Evolutionary conservation across 2,888 invertebrate genomes (phyloP), one percentile per base, ranked within the genome.

Genomic region (Drosophila neutralis): DNA sequence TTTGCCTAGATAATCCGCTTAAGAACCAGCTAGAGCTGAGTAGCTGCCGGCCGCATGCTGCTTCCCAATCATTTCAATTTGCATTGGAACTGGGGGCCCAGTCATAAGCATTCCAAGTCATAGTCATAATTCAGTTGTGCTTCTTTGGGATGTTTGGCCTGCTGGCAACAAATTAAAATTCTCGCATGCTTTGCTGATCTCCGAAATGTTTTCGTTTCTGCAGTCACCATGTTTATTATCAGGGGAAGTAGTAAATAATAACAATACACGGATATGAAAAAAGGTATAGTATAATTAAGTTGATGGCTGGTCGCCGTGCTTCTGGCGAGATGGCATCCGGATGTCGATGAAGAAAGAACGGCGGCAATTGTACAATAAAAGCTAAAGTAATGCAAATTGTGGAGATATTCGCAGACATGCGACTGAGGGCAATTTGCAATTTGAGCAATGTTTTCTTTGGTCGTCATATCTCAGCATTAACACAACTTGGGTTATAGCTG

Each of bases 21-120:
- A 70, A 78, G 51, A 80, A 91, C 69, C 79, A 78, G 73, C 78
- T 93, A 42, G 79, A 73, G 45, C 71, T 92, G 65, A 90, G 89
- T 74, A 73, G 66, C 29, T 93, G 93, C 69, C 84, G 92, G 4
- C 78, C 78, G 11, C 87, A 82, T 31, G 91, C 92, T 4, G 72
- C 90, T 0, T 89, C 92, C 18, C 92, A 93, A 79, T 84, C 92
- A 33, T 93, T 93, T 90, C 91, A 90, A 70, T 93, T 93, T 84
- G 84, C 91, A 51, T 87, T 92, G 69, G 92, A 93, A 80, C 79
- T 92, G 63, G 85, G 91, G 70, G 68, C 93, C 36, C 74, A 67
- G 54, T 60, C 61, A 49, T 73, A 84, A 77, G 27, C 36, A 21
- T 15, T 48, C 36, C 21, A 52, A 8, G 11, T 42, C 42, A 42